Percentiles rank a stretch among this genome's conserved stretches.
Evolutionary conservation across 2,888 invertebrate species (phyloP).

Genomic region (Hedychridium roseum): DNA sequence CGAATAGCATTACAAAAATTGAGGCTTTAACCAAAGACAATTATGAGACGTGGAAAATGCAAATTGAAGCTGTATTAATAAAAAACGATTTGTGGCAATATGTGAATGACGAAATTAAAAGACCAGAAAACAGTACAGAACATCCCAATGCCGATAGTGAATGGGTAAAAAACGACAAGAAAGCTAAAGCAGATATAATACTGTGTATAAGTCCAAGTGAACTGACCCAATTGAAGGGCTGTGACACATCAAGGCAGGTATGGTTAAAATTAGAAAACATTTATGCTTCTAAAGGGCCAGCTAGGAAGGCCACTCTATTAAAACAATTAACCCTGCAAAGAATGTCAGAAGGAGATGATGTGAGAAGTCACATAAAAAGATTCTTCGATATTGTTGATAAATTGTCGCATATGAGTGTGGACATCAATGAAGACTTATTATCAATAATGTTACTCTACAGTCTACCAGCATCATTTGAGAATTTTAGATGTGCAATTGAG

Average conservation of each 20-base stretch:
- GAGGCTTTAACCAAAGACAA: not conserved
- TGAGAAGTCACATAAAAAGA: not conserved
- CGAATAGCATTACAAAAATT: too few species aligned
- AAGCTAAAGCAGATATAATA: constrained; percentile 2
- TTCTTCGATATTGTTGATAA: constrained; percentile 3
- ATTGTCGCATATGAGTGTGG: not conserved
- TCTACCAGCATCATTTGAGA: too few species aligned
- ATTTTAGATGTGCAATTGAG: too few species aligned
- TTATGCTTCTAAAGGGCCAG: constrained; percentile 2
- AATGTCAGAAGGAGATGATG: constrained; percentile 4
- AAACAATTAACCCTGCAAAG: not conserved
- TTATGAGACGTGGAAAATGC: constrained; percentile 4
- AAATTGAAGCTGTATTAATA: not conserved
- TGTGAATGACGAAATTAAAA: not conserved
- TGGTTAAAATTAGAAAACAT: not conserved
- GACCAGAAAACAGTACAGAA: not conserved
- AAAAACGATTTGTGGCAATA: constrained; percentile 3
- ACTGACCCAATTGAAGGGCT: not conserved
- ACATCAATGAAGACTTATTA: constrained; percentile 1
- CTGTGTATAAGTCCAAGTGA: not conserved
- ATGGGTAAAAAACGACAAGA: not conserved
- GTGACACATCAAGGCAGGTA: not conserved
- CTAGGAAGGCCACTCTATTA: not conserved
- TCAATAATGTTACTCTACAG: constrained; percentile 4
- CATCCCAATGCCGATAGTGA: not conserved